Evolutionary conservation across 2,888 invertebrate species (phyloP), one percentile per base, ranked within the genome.

Genomic region (Chydorus sphaericus): DNA sequence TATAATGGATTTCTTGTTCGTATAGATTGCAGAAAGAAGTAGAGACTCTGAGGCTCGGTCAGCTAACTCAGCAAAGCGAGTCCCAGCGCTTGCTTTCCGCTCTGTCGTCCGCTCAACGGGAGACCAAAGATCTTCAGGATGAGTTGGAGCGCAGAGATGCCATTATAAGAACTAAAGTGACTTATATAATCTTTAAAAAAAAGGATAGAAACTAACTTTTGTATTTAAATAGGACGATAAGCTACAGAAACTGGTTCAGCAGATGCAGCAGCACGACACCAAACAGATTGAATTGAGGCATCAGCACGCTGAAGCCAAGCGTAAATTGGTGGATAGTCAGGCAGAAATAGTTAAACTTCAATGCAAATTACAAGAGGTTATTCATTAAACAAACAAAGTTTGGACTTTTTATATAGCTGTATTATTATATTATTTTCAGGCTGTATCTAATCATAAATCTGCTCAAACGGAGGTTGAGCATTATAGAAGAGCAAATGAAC

Each of bases 61-160:
- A 14, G 6, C 16, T 31, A 14, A 18, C 20, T 6, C 50, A 50
- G 16, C 50, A 50, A 18, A 28, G 67, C 2, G 72, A 69, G 6
- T 63, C 63, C 61, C 65, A 65, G 49, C 65, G 62, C n/a, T 65
- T 61, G 7, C 62, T 62, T 54, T 68, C 69, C 53, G 70, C 57
- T 55, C 68, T 67, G 31, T 64, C 64, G 60, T 70, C 69, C 8
- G 70, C 30, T 20, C 50, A 23, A 2, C 50, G 30, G n/a, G 50
- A 50, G 11, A 29, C 31, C 3, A 50, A 50, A 30, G 50, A 50
- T 20, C 50, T 50, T 30, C 50, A 30, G 11, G 50, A 50, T n/a
- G 50, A 50, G 18, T 16, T 50, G n/a, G 30, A 50, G 30, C 50
- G 50, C 8, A 50, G 31, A 30, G 50, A 50, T 30, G 30, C 28